Evolutionary conservation across 2,888 invertebrate species (phyloP).

Genomic region (Eristalinus sepulchralis): DNA sequence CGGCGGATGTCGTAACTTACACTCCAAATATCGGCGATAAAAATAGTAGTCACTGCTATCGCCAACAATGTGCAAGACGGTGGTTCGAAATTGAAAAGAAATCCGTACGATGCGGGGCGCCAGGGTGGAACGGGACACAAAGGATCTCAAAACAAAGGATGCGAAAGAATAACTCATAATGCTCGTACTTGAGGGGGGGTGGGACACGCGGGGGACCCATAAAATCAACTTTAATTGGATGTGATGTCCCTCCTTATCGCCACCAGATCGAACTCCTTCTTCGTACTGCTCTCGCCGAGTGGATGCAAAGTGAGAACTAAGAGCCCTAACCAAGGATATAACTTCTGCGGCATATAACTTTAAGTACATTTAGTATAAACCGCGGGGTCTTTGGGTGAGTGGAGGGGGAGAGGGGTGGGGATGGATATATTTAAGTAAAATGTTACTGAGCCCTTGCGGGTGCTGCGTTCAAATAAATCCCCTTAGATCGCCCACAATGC

Average conservation of each 20-base stretch:
- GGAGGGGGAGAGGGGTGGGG: not conserved
- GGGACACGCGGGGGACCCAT: constrained; percentile 29
- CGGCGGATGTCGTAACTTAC: constrained; percentile 53
- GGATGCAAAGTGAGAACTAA: constrained; percentile 57
- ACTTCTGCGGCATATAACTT: constrained; percentile 46
- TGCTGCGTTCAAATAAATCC: constrained; percentile 64
- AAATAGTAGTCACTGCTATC: constrained; percentile 53
- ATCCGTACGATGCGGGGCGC: not conserved
- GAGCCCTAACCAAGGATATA: constrained; percentile 46
- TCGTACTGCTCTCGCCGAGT: constrained; percentile 49
- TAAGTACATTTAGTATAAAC: constrained; percentile 44
- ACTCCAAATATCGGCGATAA: constrained; percentile 62
- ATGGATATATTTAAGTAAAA: constrained; percentile 22
- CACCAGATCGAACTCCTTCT: constrained; percentile 31
- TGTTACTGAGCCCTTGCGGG: not conserved
- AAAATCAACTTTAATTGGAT: constrained; percentile 67
- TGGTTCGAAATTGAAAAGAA: not conserved
- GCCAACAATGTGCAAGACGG: constrained; percentile 43
- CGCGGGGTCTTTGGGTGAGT: no score
- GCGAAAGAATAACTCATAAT: constrained; percentile 31
- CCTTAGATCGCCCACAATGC: constrained; percentile 56
- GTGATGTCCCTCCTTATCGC: constrained; percentile 64
- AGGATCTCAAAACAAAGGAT: constrained; percentile 19
- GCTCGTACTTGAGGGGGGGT: constrained; percentile 17
- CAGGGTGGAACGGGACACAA: constrained; percentile 10